Evolutionary conservation across 2,113 vertebrate genomes (phyloP).

Genomic region (Pica pica): DNA sequence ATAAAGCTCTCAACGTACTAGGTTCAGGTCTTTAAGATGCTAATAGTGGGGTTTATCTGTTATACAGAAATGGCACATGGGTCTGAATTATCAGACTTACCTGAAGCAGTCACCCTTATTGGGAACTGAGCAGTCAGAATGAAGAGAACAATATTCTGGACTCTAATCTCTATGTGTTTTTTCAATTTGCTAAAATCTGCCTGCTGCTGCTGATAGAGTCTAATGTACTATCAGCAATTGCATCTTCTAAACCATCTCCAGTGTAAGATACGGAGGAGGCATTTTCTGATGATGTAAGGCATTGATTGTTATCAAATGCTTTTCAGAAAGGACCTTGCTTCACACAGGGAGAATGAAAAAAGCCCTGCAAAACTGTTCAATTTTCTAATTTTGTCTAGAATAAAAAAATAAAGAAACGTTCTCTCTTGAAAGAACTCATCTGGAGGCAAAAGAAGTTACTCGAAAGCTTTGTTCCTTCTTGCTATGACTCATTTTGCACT

Average conservation of each 20-base stretch:
- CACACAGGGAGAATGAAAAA: neutral
- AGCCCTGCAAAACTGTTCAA: neutral
- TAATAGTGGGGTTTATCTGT: neutral
- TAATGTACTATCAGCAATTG: neutral
- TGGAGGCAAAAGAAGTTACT: neutral
- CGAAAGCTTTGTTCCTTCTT: neutral
- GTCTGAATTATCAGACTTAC: neutral
- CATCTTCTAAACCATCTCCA: neutral
- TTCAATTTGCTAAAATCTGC: neutral
- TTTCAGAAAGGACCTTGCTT: neutral
- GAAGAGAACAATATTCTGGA: neutral
- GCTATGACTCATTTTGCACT: neutral
- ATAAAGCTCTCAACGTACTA: neutral
- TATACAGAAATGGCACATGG: rapidly evolving
- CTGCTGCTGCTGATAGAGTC: neutral
- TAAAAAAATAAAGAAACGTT: neutral
- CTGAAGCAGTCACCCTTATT: rapidly evolving
- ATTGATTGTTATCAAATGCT: neutral
- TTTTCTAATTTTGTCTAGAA: neutral
- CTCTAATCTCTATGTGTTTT: neutral
- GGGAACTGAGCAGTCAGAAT: neutral
- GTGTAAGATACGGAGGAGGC: neutral
- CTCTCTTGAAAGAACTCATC: neutral
- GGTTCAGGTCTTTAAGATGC: neutral
- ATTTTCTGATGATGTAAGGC: neutral